Evolutionary conservation across 1,140 invertebrate genomes (phyloP).

Genomic region (Onthophagus taurus): DNA sequence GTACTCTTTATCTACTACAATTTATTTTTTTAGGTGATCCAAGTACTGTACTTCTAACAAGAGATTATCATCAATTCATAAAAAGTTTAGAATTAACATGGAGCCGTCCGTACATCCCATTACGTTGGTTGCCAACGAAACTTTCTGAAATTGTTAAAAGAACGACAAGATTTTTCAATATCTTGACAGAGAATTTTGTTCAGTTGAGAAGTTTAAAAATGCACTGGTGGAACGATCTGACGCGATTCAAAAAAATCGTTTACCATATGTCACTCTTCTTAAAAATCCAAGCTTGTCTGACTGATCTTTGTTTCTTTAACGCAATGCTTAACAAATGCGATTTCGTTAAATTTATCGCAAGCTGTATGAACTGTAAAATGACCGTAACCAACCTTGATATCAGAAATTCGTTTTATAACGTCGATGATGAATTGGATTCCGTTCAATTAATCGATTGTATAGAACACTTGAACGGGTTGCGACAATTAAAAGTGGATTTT

Average conservation of each 20-base stretch:
- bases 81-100: slow-evolving; percentile 8
- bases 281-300: slow-evolving; percentile 4
- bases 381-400: slow-evolving; percentile 7
- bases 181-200: slow-evolving; percentile 10
- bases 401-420: slow-evolving; percentile 7
- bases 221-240: slow-evolving; percentile 9
- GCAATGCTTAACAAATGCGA: slow-evolving; percentile 10
- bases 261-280: slow-evolving; percentile 8
- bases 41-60: slow-evolving; percentile 4
- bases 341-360: slow-evolving; percentile 4
- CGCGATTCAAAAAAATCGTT: slow-evolving; percentile 3
- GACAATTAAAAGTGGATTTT: slow-evolving; percentile 7
- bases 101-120: slow-evolving; percentile 5
- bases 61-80: slow-evolving; percentile 8
- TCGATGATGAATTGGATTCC: neutral
- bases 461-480: slow-evolving; percentile 3
- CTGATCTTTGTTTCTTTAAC: slow-evolving; percentile 7
- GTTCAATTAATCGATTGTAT: slow-evolving; percentile 7
- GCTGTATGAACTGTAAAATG: slow-evolving; percentile 3
- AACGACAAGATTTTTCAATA: slow-evolving; percentile 7
- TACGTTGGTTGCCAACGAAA: slow-evolving; percentile 5
- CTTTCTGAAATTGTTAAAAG: slow-evolving; percentile 4
- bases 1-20: too few relatives aligned
- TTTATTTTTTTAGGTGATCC: slow-evolving; percentile 4
- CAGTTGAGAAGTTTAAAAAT: slow-evolving; percentile 7